Percentiles rank a stretch among this genome's conserved stretches.
These are phyloP conservation scores for Drosophila picticornis DNA, from an alignment of 2,888 invertebrate genomes.

Conservation along the genomic window DNA sequence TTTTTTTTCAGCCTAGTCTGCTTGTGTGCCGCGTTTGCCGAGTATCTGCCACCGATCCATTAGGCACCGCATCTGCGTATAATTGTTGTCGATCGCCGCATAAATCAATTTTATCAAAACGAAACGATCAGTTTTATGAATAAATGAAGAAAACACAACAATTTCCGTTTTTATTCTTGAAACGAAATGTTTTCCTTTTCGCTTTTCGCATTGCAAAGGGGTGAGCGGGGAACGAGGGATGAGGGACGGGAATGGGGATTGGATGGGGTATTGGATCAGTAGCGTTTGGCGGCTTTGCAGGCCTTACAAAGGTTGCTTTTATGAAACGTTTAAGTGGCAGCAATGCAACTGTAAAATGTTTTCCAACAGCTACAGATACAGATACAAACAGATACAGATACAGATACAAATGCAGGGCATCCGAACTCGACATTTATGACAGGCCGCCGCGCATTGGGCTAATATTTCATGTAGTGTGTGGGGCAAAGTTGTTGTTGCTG, in stretches of 20 bases:
- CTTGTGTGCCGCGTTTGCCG: constrained; percentile 10
- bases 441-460: constrained; percentile 67
- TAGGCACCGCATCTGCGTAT: constrained; percentile 80
- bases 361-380: constrained; percentile 49
- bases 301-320: constrained; percentile 80
- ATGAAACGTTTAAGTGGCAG: constrained; percentile 80
- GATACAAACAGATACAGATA: constrained; percentile 31
- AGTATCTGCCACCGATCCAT: constrained; percentile 75
- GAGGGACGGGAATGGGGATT: neutral
- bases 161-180: constrained; percentile 67
- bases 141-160: constrained; percentile 62
- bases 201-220: constrained; percentile 59
- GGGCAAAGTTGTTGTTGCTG: constrained; percentile 44
- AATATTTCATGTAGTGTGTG: constrained; percentile 71
- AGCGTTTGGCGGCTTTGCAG: constrained; percentile 51
- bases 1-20: constrained; percentile 4
- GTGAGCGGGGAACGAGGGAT: constrained; percentile 6
- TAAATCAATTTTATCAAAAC: constrained; percentile 82
- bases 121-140: constrained; percentile 81
- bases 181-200: constrained; percentile 54
- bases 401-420: constrained; percentile 49
- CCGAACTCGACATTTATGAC: constrained; percentile 76
- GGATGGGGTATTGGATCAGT: constrained; percentile 18
- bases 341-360: constrained; percentile 78
- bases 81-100: constrained; percentile 79